A percentile compares a stretch with the other conserved stretches of the same genome.
phyloP scores from a whole-genome alignment of 2,797 vertebrate species.

The Tokudaia muenninki region DNA sequence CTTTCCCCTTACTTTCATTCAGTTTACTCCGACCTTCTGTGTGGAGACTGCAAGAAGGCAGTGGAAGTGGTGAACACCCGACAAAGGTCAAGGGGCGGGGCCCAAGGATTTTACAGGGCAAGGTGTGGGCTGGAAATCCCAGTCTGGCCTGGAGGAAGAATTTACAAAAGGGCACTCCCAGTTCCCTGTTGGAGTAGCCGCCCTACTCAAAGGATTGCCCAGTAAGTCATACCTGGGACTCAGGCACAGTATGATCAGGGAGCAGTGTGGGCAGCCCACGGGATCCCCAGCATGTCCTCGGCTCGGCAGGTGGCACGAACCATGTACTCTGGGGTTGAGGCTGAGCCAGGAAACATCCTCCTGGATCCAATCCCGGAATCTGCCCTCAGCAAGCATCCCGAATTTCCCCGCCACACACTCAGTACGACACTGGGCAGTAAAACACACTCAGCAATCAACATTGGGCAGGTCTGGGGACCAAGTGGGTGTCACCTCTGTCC shows the following conservation, averaged over 20 bases:
- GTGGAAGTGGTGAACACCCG: background rate
- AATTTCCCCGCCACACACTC: background rate
- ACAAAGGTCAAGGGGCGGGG: background rate
- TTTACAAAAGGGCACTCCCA: background rate
- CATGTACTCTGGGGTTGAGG: background rate
- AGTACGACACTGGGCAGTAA: background rate
- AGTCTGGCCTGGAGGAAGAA: background rate
- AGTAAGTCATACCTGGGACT: background rate
- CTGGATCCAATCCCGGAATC: background rate
- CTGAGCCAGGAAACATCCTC: conserved; percentile 51
- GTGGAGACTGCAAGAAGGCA: background rate
- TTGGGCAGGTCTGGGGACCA: background rate
- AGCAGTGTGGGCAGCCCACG: accelerated
- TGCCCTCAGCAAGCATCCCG: background rate
- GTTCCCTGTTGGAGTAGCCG: background rate
- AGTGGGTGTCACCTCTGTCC: background rate
- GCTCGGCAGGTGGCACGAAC: background rate
- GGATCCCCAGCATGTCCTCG: background rate
- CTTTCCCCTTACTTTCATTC: background rate
- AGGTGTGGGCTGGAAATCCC: background rate
- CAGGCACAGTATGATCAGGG: background rate
- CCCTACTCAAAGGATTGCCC: background rate
- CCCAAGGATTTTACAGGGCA: background rate
- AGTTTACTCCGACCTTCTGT: background rate
- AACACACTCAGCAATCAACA: background rate